A percentile compares a stretch with the other conserved stretches of the same genome.
Conservation (phyloP, 2,113 vertebrate species). For the Poeciliopsis turrubarensis region DNA sequence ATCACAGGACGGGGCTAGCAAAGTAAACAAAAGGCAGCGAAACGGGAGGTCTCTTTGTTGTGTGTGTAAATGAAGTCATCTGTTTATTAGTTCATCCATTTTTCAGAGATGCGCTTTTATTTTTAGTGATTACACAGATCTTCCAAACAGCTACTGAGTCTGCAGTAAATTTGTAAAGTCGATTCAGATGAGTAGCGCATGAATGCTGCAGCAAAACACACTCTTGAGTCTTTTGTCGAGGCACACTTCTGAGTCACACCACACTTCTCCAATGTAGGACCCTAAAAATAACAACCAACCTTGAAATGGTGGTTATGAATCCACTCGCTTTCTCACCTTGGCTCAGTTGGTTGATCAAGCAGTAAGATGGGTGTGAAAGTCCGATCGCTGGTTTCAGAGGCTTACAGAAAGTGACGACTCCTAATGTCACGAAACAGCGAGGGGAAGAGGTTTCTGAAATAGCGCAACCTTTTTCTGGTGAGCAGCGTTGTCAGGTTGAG, state of each 20-base stretch:
- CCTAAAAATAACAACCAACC: not conserved
- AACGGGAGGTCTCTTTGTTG: conserved; percentile 44
- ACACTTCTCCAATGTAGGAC: not conserved
- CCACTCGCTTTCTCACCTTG: conserved; percentile 3
- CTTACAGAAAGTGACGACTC: conserved; percentile 12
- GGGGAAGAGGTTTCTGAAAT: not conserved
- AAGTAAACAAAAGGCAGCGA: conserved; percentile 64
- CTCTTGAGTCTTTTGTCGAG: not conserved
- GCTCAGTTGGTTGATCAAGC: conserved; percentile 2
- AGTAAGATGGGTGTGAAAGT: conserved; percentile 7
- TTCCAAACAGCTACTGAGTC: conserved; percentile 9
- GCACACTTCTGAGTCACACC: not conserved
- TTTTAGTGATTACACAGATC: not conserved
- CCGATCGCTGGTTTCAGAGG: conserved; percentile 6
- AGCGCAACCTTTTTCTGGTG: not conserved
- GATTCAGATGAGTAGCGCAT: not conserved
- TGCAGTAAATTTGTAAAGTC: not conserved
- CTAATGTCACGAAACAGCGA: not conserved
- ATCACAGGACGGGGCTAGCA: conserved; percentile 48
- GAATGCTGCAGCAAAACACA: not conserved
- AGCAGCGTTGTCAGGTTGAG: not conserved
- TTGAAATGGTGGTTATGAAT: not conserved
- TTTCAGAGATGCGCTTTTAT: not conserved
- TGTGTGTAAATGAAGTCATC: conserved; percentile 14
- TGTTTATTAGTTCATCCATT: conserved; percentile 11